Evolutionary conservation across 1,140 invertebrate species (phyloP).

Genomic region (Drosophila nigrodunni): DNA sequence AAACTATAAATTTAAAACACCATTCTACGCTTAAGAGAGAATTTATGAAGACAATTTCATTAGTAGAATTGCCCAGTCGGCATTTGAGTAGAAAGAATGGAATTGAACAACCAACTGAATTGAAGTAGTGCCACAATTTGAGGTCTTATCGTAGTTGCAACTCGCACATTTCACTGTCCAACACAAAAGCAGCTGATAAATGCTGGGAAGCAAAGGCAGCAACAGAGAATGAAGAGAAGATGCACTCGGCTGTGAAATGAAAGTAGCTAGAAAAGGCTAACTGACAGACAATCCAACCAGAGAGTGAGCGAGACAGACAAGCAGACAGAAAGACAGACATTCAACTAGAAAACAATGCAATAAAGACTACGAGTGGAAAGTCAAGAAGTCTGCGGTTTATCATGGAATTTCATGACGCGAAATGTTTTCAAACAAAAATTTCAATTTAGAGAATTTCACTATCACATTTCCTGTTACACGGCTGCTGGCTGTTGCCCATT

Average conservation of each 20-base stretch:
- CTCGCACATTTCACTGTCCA: slow-evolving; percentile 24
- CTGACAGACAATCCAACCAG: not conserved
- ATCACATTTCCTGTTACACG: slow-evolving; percentile 58
- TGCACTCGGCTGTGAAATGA: slow-evolving; percentile 69
- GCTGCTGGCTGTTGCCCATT: slow-evolving; percentile 22
- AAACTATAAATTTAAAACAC: no score
- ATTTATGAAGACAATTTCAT: slow-evolving; percentile 13
- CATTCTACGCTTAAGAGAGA: not conserved
- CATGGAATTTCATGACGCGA: slow-evolving; percentile 53
- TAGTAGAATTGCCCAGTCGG: slow-evolving; percentile 22
- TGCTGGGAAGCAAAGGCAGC: slow-evolving; percentile 26
- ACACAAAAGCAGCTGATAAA: slow-evolving; percentile 69
- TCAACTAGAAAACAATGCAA: slow-evolving; percentile 24
- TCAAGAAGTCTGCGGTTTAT: slow-evolving; percentile 59
- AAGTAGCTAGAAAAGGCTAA: slow-evolving; percentile 53
- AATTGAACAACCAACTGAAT: slow-evolving; percentile 10
- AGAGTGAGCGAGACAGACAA: no score
- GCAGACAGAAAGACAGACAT: not conserved
- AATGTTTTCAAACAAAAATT: slow-evolving; percentile 58
- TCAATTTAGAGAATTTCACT: slow-evolving; percentile 55
- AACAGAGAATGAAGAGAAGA: not conserved
- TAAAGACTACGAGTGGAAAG: slow-evolving; percentile 30
- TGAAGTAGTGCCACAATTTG: slow-evolving; percentile 28
- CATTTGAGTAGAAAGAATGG: slow-evolving; percentile 2
- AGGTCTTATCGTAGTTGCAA: slow-evolving; percentile 32